These are phyloP conservation scores for Gortyna flavago DNA, from an alignment of 2,888 invertebrate genomes.

Conservation along the genomic window DNA sequence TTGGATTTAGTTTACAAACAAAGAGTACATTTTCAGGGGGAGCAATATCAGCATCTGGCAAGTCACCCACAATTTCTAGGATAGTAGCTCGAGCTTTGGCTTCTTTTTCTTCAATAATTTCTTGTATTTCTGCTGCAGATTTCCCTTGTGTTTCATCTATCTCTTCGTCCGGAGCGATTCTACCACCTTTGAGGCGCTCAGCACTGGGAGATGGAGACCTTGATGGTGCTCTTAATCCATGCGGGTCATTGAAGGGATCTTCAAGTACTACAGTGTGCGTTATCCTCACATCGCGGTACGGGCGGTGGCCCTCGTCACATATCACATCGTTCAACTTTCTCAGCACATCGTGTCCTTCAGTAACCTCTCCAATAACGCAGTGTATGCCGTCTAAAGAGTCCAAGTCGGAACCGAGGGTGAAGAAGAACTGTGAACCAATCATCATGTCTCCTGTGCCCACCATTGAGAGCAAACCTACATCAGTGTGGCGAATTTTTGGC, in stretches of 20 bases:
- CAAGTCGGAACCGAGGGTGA: conserved; percentile 96
- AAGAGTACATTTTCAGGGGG: conserved; percentile 99
- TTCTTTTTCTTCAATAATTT: conserved; percentile 96
- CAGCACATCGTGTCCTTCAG: conserved; percentile 97
- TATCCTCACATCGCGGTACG: conserved; percentile 98
- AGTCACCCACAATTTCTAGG: conserved; percentile 99
- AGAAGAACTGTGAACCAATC: conserved; percentile 98
- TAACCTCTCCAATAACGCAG: conserved; percentile 98
- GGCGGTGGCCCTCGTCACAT: conserved; percentile 96
- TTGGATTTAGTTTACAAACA: conserved; percentile 99
- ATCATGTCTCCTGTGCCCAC: conserved; percentile 97
- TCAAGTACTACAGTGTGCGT: conserved; percentile 98
- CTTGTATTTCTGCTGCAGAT: conserved; percentile 95
- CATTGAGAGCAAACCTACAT: conserved; percentile 97
- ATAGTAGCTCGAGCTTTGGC: conserved; percentile 99
- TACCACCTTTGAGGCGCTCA: conserved; percentile 94
- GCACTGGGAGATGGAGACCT: conserved; percentile 97
- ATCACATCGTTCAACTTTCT: conserved; percentile 97
- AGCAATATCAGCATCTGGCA: conserved; percentile 99
- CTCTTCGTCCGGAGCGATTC: conserved; percentile 98
- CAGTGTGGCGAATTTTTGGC: conserved; percentile 97
- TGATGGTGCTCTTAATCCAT: conserved; percentile 93
- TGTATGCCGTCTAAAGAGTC: conserved; percentile 97
- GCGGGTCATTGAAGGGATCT: conserved; percentile 98
- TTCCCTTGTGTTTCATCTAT: conserved; percentile 97